Base-by-base conservation (phyloP, 2,113 vertebrate species). In the Pygoscelis antarcticus region DNA sequence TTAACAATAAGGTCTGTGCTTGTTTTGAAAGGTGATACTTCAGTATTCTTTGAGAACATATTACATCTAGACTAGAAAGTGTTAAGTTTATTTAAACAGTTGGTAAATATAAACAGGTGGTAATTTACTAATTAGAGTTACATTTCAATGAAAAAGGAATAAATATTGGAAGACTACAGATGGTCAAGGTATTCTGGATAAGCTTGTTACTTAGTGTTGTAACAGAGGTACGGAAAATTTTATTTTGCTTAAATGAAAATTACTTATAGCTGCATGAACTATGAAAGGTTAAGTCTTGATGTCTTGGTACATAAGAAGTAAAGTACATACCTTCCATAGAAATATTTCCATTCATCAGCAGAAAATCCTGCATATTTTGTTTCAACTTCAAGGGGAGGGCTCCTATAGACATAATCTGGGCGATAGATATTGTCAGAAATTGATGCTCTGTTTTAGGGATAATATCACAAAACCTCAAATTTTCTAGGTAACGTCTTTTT, bases 11-110 rank as follows among this genome's bases (percentile, higher is more conserved):
- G 83, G 54, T 91, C 61, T 90, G 87, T 60, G 23, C 46, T 91
- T 87, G 70, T 54, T 91, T 80, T 90, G 72, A 34, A 87, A 75
- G 49, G 66, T 90, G 58, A 87, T 88, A 46, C 32, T 79, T 83
- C 13, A 42, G 16, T 65, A 40, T 86, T 82, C 20, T 95, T 93
- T 93, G 69, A 87, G 76, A 94, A 83, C 64, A 62, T 36, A 60
- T 89, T 89, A 87, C 51, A 10, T 90, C 90, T 91, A 38, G 79
- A 74, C 76, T 94, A 91, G 76, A 91, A 93, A 97, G 83, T 79
- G 69, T 89, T 87, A 96, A 52, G 32, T 92, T 96, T 93, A 89
- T 97, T 96, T 75, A 96, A 86, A 95, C 71, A 84, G 21, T 72
- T 89, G 47, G n/a, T 74, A 92, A 69, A 92, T 62, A 44, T 25